Evolutionary conservation across 2,797 vertebrate genomes (phyloP).

Genomic region (Spinus pinus): DNA sequence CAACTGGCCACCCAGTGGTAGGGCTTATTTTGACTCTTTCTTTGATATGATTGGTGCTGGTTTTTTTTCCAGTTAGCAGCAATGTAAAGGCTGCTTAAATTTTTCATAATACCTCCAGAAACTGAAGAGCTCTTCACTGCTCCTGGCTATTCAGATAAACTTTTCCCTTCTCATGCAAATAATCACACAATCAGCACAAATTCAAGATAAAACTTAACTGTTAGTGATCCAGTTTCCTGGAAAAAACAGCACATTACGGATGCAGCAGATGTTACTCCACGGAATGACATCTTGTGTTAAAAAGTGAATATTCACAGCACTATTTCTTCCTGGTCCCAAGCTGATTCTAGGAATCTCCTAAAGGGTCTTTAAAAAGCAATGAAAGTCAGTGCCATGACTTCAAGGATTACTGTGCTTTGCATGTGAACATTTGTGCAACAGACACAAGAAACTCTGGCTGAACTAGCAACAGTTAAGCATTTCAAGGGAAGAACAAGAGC

Average conservation of each 20-base stretch:
- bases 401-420: background rate
- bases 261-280: background rate
- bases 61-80: background rate
- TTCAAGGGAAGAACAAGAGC: background rate
- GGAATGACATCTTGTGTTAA: slow-evolving; percentile 5
- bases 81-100: background rate
- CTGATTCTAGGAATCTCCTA: slow-evolving; percentile 15
- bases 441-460: background rate
- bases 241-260: background rate
- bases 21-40: background rate
- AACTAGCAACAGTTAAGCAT: background rate
- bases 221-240: background rate
- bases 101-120: background rate
- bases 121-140: background rate
- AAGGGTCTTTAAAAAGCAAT: background rate
- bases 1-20: background rate
- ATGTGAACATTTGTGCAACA: background rate
- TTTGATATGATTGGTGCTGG: background rate
- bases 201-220: slow-evolving; percentile 31
- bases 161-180: background rate
- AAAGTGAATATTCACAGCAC: background rate
- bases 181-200: background rate
- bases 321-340: background rate
- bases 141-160: background rate
- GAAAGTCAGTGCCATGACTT: slow-evolving; percentile 1